Evolutionary conservation across 2,797 vertebrate genomes (phyloP), one percentile per base, ranked within the genome.

Genomic region (Poliocrania exsul): DNA sequence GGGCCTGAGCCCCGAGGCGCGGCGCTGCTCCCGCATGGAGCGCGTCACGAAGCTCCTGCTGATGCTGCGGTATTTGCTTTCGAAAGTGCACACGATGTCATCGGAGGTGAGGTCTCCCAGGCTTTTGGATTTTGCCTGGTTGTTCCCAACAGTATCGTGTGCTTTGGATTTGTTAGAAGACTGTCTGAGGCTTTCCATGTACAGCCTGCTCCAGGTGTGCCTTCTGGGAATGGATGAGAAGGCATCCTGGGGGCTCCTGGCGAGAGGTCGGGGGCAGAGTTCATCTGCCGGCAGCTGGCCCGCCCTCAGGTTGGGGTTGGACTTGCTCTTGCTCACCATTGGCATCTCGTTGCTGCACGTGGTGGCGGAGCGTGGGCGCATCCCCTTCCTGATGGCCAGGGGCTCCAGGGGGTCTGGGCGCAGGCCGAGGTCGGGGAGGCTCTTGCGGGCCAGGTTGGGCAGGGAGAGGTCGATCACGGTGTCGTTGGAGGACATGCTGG

Each of bases 91-190:
- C 38, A 97, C 96, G 2, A 99, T 99, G 91, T 99, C 99, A 0
- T 99, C 99, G 0, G 99, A 99, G 5, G 99, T 99, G 69, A 99
- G 98, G 93, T 99, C 99, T 6, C 99, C 99, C 5, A 99, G 98
- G 95, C 99, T 99, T 96, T 99, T 99, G 92, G 99, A 99, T 97
- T 99, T 99, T 56, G 98, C 93, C 62, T 97, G 93, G 77, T 80
- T 80, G 7, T 97, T 85, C 9, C 75, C 93, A 2, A 95, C 96
- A 19, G 26, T 46, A 40, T 96, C 93, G 1, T 88, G 88, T 0
- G 89, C 49, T 47, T 97, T 92, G 25, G 96, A 54, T 93, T 93
- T 98, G 80, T 91, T 97, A 17, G 95, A 90, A 4, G 98, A 98
- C 94, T 98, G 97, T 89, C 98, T 98, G 79, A 99, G 98, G 10